These are phyloP conservation scores for Menidia beryllina DNA, from an alignment of 2,113 vertebrate species.

Conservation along the genomic window DNA sequence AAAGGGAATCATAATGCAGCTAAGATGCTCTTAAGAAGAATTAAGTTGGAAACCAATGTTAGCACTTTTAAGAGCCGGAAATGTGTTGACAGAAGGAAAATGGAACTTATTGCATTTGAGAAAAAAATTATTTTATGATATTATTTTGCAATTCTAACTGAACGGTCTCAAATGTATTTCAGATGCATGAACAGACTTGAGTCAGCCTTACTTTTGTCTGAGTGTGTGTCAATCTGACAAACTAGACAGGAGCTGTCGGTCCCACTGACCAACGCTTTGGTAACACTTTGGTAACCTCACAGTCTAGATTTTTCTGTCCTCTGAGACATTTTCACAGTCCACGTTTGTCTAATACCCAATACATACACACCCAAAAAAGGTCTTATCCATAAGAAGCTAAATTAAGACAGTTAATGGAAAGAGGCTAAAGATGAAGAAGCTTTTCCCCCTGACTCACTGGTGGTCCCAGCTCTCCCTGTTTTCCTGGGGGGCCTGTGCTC, in stretches of 20 bases:
- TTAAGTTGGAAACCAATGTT: not conserved
- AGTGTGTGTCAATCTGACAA: not conserved
- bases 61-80: not conserved
- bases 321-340: too few relatives aligned
- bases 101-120: fast-evolving
- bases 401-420: too few relatives aligned
- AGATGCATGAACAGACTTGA: not conserved
- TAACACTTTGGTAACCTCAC: not conserved
- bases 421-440: not conserved
- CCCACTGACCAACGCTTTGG: not conserved
- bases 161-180: too few relatives aligned
- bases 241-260: slow-evolving; percentile 9
- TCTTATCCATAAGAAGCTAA: not conserved
- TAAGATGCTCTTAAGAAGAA: not conserved
- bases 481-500: slow-evolving; percentile 85
- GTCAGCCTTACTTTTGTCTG: not conserved
- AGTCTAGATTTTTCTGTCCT: too few relatives aligned
- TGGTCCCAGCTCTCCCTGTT: slow-evolving; percentile 89
- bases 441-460: slow-evolving; percentile 84
- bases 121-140: too few relatives aligned
- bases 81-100: not conserved
- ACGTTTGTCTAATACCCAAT: too few relatives aligned
- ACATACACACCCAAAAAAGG: not conserved
- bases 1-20: too few relatives aligned
- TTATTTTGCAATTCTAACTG: too few relatives aligned